These are phyloP conservation scores for Epizoanthus rinbou DNA, from an alignment of 92 coral and sea anemone genomes.

Conservation along the genomic window DNA sequence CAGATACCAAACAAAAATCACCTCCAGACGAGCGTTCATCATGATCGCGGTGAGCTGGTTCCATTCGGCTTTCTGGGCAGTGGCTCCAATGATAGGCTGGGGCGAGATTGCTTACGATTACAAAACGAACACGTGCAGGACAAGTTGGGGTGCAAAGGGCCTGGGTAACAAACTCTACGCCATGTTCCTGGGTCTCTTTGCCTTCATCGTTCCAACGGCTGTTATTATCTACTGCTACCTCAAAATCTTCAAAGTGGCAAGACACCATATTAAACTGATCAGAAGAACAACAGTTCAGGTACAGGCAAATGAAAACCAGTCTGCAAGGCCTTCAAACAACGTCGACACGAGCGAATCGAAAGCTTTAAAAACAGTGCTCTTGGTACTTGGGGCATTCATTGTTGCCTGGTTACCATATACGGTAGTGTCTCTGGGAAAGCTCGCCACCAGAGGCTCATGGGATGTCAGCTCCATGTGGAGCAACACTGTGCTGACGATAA, in stretches of 20 bases:
- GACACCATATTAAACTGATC: slow-evolving; percentile 66
- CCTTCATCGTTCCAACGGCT: slow-evolving; percentile 60
- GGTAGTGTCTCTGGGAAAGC: slow-evolving; percentile 56
- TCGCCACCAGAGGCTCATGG: slow-evolving; percentile 59
- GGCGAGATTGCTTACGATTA: slow-evolving; percentile 74
- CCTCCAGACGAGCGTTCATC: slow-evolving; percentile 62
- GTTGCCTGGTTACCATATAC: slow-evolving; percentile 89
- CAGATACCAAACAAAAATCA: slow-evolving; percentile 73
- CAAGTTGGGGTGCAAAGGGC: slow-evolving; percentile 79
- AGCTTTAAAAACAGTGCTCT: slow-evolving; percentile 66
- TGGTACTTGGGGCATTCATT: slow-evolving; percentile 80
- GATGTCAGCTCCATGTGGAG: slow-evolving; percentile 47
- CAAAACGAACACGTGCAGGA: slow-evolving; percentile 79
- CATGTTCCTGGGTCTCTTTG: slow-evolving; percentile 60
- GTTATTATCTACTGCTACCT: slow-evolving; percentile 69
- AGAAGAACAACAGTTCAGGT: slow-evolving; percentile 60
- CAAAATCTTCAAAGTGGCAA: slow-evolving; percentile 69
- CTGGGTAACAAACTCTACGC: slow-evolving; percentile 64
- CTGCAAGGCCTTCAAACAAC: slow-evolving; percentile 24
- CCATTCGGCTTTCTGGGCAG: slow-evolving; percentile 84
- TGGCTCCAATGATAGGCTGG: slow-evolving; percentile 82
- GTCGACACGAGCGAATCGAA: slow-evolving; percentile 58
- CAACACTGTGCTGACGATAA: slow-evolving; percentile 71
- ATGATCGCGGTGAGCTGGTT: slow-evolving; percentile 71
- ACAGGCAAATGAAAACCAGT: slow-evolving; percentile 17